Evolutionary conservation across 1,140 invertebrate species (phyloP), one percentile per base, ranked within the genome.

Genomic region (Drosophila repletoides): DNA sequence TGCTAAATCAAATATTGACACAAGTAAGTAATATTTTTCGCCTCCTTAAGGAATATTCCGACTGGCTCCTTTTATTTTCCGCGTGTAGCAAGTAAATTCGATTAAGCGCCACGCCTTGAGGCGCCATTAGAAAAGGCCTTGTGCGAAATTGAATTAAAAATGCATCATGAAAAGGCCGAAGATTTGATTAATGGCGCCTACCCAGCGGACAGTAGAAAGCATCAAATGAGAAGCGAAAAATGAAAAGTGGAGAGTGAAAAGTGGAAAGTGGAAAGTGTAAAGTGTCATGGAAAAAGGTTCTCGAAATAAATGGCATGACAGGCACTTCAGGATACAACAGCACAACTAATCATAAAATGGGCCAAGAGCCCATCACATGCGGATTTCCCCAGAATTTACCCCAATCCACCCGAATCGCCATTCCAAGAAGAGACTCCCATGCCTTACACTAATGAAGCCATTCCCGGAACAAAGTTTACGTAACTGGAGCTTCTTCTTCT

Each of bases 1-100:
- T 71, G 74, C 79, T 76, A 84, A 83, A 72, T 83, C 74, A 83
- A 83, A 83, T 83, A 83, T 83, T 83, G 80, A 79, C 79, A 68
- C 67, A 74, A 79, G 79, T 86, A 86, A 75, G 74, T 74, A 71
- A 74, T 59, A 84, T 64, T 72, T 53, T 55, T 41, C 14, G 14
- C 22, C 55, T 14, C 6, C 51, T 38, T 17, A 12, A 29, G 52
- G 40, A 12, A n/a, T 15, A 4, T 9, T 4, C 15, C 12, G 7
- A 7, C 10, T 31, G 5, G 5, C 26, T 51, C 1, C 12, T 34
- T n/a, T 15, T 12, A 21, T 15, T 5, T 22, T 12, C 12, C 5
- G 14, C 22, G 9, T 26, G 5, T 24, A 17, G 64, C 21, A 52
- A 36, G 73, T 41, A 79, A 84, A 84, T 84, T 84, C 79, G 74